Percentiles rank a stretch among this genome's conserved stretches.
These are phyloP conservation scores for human (Homo sapiens) DNA, from an alignment of 2,113 vertebrate species.

Conservation along the genomic window DNA sequence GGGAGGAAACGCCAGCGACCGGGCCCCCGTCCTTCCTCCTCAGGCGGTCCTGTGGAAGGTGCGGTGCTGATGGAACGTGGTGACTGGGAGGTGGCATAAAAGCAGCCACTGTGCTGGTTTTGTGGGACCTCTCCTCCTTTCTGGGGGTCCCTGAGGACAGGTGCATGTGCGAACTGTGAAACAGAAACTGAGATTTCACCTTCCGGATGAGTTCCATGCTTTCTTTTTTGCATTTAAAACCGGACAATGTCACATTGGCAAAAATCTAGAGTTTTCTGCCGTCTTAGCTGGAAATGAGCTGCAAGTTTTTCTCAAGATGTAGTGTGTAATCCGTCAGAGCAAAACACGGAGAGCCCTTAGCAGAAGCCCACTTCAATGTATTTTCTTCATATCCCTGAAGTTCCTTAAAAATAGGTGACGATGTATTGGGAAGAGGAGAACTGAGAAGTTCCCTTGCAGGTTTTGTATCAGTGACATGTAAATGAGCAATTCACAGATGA, in stretches of 20 bases:
- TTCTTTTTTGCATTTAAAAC: too few species aligned
- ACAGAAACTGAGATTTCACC: background rate
- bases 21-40: too few species aligned
- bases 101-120: background rate
- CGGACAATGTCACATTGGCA: too few species aligned
- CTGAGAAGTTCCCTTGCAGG: background rate
- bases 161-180: background rate
- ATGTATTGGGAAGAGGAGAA: background rate
- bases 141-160: background rate
- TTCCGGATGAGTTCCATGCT: too few species aligned
- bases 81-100: background rate
- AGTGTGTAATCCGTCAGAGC: background rate
- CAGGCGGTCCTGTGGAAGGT: background rate
- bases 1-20: too few species aligned
- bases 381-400: constrained; percentile 50
- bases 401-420: background rate
- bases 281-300: background rate
- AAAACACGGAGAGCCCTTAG: background rate
- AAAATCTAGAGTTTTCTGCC: background rate
- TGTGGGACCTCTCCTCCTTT: background rate
- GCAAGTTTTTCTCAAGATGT: background rate
- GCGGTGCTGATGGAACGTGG: too few species aligned
- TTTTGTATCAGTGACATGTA: constrained; percentile 53
- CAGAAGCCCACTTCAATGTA: constrained; percentile 2
- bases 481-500: constrained; percentile 46